Conservation (phyloP, 2,888 invertebrate species). For the Yponomeuta sedellus region DNA sequence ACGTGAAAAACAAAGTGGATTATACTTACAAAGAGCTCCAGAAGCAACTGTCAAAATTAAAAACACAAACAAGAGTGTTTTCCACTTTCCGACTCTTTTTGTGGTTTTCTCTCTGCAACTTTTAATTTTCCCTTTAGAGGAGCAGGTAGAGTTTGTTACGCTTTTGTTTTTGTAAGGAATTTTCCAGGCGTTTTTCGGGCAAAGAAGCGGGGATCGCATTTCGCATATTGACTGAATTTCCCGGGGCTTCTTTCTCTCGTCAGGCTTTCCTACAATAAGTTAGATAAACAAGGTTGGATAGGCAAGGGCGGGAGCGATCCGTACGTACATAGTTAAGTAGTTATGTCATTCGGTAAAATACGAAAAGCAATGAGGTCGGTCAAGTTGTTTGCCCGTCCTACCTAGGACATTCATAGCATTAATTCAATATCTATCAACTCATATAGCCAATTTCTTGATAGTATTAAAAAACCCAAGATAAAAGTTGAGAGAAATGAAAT, state of each 20-base stretch:
- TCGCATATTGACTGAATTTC: conserved; percentile 41
- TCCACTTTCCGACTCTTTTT: conserved; percentile 31
- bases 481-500: no score
- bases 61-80: conserved; percentile 33
- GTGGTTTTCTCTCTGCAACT: conserved; percentile 36
- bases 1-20: background rate
- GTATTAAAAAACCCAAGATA: no score
- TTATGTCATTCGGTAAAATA: background rate
- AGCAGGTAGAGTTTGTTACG: conserved; percentile 34
- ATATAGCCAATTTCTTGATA: no score
- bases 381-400: no score
- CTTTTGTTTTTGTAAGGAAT: conserved; percentile 45
- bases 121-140: conserved; percentile 32
- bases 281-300: conserved; percentile 24
- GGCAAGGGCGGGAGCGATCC: background rate
- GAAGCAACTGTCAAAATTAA: conserved; percentile 28
- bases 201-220: conserved; percentile 50
- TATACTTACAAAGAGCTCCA: background rate
- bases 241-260: conserved; percentile 43
- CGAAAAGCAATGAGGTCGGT: no score
- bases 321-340: background rate
- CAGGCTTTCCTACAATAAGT: conserved; percentile 43
- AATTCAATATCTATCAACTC: no score
- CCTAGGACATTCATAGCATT: no score
- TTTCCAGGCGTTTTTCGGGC: conserved; percentile 57